phyloP scores from a whole-genome alignment of 2,888 invertebrate genomes.

The Sinelater perroti region DNA sequence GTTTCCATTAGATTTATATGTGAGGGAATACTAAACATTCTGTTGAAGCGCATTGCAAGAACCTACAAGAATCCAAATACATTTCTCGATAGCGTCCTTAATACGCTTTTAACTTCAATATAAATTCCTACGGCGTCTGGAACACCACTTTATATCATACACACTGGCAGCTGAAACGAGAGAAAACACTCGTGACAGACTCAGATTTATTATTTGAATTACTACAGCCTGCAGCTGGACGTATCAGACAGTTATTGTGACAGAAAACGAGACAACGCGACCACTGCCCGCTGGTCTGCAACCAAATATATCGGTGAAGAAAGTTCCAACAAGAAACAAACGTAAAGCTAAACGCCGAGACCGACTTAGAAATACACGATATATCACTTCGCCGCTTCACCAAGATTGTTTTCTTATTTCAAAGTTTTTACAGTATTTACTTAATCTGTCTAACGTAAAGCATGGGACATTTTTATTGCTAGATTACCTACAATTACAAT shows the following conservation, averaged over 20 bases:
- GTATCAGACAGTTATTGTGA: conserved; percentile 31
- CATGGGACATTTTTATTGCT: no score
- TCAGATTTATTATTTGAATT: conserved; percentile 34
- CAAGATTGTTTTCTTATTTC: no score
- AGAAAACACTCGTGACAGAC: conserved; percentile 29
- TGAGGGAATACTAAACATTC: conserved; percentile 26
- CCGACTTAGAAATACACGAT: no score
- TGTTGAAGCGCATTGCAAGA: conserved; percentile 28
- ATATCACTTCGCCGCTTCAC: no score
- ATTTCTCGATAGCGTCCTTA: conserved; percentile 28
- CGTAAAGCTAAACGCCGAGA: no score
- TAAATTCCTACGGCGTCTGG: conserved; percentile 28
- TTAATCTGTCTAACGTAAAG: no score
- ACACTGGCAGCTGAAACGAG: conserved; percentile 29
- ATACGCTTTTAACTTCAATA: conserved; percentile 30
- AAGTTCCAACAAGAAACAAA: conserved; percentile 5
- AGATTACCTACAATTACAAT: no score
- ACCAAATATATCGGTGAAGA: conserved; percentile 18
- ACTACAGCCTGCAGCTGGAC: conserved; percentile 24
- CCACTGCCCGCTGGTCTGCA: conserved; percentile 16
- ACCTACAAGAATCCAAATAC: conserved; percentile 22
- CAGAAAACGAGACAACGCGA: conserved; percentile 24
- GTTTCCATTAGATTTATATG: conserved; percentile 28
- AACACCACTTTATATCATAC: conserved; percentile 32
- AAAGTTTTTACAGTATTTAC: no score